These are phyloP conservation scores for Propithecus coquereli DNA, from an alignment of 2,113 vertebrate genomes.

Conservation along the genomic window DNA sequence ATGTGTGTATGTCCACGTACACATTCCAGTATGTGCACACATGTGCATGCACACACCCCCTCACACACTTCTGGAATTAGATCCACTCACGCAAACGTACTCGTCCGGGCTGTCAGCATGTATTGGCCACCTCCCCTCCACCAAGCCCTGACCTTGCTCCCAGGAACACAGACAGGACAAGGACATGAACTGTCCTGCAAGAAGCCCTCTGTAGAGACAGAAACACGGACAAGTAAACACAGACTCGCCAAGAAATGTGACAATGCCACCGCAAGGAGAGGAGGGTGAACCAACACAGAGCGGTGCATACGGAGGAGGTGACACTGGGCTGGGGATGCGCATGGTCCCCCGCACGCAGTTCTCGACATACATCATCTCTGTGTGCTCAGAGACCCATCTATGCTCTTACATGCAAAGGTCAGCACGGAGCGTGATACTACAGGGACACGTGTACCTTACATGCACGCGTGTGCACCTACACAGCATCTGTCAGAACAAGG, in stretches of 20 bases:
- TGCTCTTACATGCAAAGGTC: rapidly evolving
- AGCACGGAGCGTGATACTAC: rapidly evolving
- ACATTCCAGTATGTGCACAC: not conserved
- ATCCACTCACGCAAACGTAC: not conserved
- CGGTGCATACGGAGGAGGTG: not conserved
- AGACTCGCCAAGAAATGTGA: not conserved
- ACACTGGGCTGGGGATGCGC: rapidly evolving
- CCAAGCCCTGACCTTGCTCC: not conserved
- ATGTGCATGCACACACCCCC: rapidly evolving
- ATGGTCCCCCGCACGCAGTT: rapidly evolving
- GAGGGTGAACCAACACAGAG: rapidly evolving
- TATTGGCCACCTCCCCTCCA: not conserved
- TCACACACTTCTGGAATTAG: not conserved
- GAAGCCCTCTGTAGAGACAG: not conserved
- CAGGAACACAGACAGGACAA: not conserved
- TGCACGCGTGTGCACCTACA: rapidly evolving
- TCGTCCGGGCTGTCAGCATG: not conserved
- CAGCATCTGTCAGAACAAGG: not conserved
- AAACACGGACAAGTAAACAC: not conserved
- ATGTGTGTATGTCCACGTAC: rapidly evolving
- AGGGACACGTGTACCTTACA: rapidly evolving
- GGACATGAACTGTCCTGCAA: not conserved
- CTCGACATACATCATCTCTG: not conserved
- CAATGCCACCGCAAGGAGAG: rapidly evolving
- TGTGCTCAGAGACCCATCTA: rapidly evolving